Conservation (phyloP, 2,888 invertebrate genomes). For the Habrosyne pyritoides region DNA sequence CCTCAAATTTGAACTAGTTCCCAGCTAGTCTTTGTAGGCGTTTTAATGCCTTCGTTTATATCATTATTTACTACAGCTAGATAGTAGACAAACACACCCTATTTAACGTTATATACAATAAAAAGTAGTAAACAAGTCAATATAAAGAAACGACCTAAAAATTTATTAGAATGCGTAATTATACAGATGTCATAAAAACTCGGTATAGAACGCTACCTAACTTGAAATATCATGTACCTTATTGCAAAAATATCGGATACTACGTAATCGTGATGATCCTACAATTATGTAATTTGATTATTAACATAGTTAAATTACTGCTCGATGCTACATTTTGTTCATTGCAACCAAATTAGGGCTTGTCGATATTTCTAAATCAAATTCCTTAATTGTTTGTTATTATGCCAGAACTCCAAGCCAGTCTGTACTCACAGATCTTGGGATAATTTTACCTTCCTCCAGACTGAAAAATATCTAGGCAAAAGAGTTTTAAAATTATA, state of each 20-base stretch:
- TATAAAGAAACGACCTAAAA: slow-evolving; percentile 27
- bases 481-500: no score
- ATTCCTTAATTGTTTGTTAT: no score
- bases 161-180: slow-evolving; percentile 45
- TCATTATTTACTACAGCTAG: neutral
- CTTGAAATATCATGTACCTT: neutral
- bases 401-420: no score
- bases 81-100: neutral
- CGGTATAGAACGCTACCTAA: neutral
- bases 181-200: slow-evolving; percentile 29
- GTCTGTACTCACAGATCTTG: no score
- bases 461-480: no score
- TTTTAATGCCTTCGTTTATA: neutral
- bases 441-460: no score
- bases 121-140: neutral
- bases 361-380: neutral
- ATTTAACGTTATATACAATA: no score
- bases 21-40: no score
- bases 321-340: neutral
- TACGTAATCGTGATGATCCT: neutral
- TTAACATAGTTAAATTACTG: slow-evolving; percentile 3
- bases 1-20: no score
- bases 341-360: neutral
- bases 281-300: neutral
- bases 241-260: neutral